Percentiles rank a stretch among this genome's conserved stretches.
Conservation (phyloP, 2,797 vertebrate genomes). For the Anguilla megastoma region DNA sequence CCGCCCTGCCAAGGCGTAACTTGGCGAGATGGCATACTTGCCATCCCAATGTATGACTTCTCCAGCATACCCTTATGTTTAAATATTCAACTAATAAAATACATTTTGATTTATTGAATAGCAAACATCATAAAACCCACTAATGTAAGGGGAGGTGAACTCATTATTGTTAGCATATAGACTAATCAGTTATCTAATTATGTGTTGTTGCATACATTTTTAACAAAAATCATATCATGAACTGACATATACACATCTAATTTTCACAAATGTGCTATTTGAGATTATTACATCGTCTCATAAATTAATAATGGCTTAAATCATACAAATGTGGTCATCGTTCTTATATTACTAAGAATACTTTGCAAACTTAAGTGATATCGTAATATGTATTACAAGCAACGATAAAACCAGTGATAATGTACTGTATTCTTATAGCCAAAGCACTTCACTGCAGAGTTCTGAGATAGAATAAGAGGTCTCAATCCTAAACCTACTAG, state of each 20-base stretch:
- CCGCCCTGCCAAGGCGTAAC: too few relatives aligned
- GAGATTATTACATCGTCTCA: neutral
- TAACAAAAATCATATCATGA: neutral
- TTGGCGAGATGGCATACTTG: too few relatives aligned
- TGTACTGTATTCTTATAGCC: neutral
- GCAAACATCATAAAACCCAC: neutral
- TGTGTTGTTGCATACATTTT: neutral
- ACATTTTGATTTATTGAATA: neutral
- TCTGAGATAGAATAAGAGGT: neutral
- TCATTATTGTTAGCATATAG: neutral
- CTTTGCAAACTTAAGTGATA: neutral
- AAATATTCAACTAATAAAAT: neutral
- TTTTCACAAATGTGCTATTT: neutral
- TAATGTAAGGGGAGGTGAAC: neutral
- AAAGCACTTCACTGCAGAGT: neutral
- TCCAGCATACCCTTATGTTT: neutral
- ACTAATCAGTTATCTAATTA: neutral
- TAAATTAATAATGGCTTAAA: neutral
- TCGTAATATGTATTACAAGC: neutral
- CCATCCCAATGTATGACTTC: neutral
- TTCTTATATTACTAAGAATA: neutral
- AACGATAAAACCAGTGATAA: neutral
- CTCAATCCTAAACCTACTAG: constrained; percentile 1
- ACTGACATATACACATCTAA: neutral
- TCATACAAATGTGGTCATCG: neutral